phyloP scores from a whole-genome alignment of 1,140 invertebrate genomes.

The Rhopalosiphum padi region DNA sequence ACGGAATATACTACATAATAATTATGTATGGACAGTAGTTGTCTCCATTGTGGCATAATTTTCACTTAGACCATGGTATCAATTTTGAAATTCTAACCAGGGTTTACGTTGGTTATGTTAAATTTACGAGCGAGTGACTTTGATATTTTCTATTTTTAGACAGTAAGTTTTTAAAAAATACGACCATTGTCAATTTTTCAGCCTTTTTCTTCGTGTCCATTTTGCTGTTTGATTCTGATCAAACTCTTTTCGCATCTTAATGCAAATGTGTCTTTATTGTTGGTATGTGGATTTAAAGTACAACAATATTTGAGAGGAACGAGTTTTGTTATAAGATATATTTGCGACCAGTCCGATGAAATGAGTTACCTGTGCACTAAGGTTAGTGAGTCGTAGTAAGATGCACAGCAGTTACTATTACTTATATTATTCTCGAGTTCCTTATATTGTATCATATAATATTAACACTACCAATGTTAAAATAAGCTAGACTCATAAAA shows the following conservation, averaged over 20 bases:
- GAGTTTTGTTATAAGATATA: background rate
- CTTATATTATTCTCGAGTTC: background rate
- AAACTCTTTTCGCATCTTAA: background rate
- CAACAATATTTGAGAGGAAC: background rate
- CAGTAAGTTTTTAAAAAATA: too few relatives aligned
- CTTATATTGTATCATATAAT: background rate
- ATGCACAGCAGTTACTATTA: background rate
- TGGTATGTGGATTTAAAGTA: background rate
- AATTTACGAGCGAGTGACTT: background rate
- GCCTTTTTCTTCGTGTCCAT: background rate
- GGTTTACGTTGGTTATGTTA: background rate
- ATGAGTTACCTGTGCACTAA: background rate
- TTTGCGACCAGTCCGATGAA: background rate
- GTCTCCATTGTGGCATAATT: too few relatives aligned
- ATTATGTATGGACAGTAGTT: too few relatives aligned
- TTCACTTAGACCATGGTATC: background rate
- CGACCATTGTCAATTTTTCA: background rate
- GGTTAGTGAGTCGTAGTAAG: background rate
- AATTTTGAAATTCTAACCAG: background rate
- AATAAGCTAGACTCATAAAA: too few relatives aligned
- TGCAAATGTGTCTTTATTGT: background rate
- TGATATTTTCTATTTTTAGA: too few relatives aligned
- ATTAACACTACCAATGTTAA: too few relatives aligned
- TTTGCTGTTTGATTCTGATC: background rate
- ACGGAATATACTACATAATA: background rate